Evolutionary conservation across 2,797 vertebrate genomes (phyloP).

Genomic region (Diceros bicornis): DNA sequence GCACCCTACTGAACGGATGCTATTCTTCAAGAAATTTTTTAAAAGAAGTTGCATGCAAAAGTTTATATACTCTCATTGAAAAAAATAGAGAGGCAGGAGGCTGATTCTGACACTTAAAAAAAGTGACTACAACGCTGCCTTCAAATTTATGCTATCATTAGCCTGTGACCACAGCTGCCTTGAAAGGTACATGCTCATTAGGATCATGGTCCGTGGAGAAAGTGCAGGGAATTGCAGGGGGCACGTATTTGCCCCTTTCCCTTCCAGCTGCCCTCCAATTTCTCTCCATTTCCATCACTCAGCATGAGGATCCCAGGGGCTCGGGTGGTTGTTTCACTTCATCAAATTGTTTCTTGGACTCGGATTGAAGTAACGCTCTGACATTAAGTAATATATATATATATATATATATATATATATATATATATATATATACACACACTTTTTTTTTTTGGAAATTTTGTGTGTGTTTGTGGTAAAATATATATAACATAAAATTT

Average conservation of each 20-base stretch:
- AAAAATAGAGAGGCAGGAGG: background rate
- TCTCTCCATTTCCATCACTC: background rate
- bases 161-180: background rate
- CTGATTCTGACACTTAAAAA: background rate
- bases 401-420: too few species aligned
- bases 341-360: background rate
- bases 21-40: background rate
- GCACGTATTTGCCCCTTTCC: background rate
- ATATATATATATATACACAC: too few species aligned
- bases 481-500: background rate
- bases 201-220: background rate
- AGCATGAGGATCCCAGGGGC: fast-evolving
- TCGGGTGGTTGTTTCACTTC: background rate
- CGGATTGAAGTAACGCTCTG: background rate
- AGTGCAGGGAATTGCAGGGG: fast-evolving
- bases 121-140: background rate
- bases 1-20: background rate
- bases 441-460: background rate
- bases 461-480: background rate
- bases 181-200: background rate
- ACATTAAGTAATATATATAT: background rate
- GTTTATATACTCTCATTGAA: background rate
- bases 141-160: background rate
- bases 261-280: background rate
- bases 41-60: background rate